Evolutionary conservation across 2,113 vertebrate species (phyloP).

Genomic region (Myrmecophaga tridactyla): DNA sequence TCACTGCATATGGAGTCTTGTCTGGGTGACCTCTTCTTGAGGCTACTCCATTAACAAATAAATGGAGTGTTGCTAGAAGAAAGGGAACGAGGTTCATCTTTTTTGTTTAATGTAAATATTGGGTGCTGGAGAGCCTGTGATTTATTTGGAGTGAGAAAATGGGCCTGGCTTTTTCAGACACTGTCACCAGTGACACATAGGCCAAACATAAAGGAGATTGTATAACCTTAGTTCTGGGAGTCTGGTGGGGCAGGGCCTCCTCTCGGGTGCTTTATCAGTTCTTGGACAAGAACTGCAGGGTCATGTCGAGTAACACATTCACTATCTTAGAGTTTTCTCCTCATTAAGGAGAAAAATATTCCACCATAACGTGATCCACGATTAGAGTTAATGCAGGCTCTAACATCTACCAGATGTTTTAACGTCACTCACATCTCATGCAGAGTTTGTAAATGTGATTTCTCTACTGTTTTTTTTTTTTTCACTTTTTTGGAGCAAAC

Average conservation of each 20-base stretch:
- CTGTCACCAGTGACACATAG: conserved; percentile 52
- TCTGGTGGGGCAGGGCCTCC: conserved; percentile 33
- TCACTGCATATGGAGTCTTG: neutral
- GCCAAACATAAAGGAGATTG: conserved; percentile 40
- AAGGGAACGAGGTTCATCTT: neutral
- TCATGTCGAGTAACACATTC: conserved; percentile 63
- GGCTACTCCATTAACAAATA: conserved; percentile 5
- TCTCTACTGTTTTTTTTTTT: conserved; percentile 68
- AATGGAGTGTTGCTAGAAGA: conserved; percentile 52
- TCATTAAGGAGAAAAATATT: conserved; percentile 65
- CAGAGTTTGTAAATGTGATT: conserved; percentile 71
- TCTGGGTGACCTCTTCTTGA: neutral
- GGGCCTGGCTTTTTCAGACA: conserved; percentile 42
- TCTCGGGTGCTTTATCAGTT: conserved; percentile 76
- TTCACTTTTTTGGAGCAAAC: conserved; percentile 61
- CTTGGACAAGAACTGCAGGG: conserved; percentile 59
- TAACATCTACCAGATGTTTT: conserved; percentile 85
- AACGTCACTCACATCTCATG: conserved; percentile 56
- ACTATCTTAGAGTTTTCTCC: conserved; percentile 60
- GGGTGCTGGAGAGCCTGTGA: neutral
- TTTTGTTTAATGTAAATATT: neutral
- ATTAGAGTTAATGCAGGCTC: conserved; percentile 73
- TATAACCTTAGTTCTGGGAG: conserved; percentile 41
- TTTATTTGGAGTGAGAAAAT: conserved; percentile 30
- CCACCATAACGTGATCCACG: conserved; percentile 62